These are phyloP conservation scores for Hydraecia micacea DNA, from an alignment of 2,888 invertebrate species.

Conservation along the genomic window DNA sequence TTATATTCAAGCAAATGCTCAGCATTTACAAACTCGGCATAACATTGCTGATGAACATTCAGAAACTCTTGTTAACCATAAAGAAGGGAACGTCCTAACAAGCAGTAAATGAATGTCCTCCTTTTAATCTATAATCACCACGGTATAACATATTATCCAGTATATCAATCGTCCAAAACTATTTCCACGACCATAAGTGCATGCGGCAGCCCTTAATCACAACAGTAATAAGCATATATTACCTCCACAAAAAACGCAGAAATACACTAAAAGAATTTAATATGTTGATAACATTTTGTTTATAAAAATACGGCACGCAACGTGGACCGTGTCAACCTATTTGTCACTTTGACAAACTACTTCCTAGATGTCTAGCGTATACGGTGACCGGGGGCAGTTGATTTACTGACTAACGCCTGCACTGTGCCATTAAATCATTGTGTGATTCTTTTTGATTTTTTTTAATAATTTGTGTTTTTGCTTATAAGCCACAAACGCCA, in stretches of 20 bases:
- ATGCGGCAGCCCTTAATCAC: constrained; percentile 56
- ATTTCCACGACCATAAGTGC: constrained; percentile 46
- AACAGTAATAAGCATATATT: constrained; percentile 63
- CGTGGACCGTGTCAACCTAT: constrained; percentile 70
- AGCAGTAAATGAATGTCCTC: constrained; percentile 8
- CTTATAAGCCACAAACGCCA: constrained; percentile 31
- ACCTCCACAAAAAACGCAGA: constrained; percentile 51
- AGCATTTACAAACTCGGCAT: background rate
- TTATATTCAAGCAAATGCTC: background rate
- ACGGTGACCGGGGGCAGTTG: constrained; percentile 67
- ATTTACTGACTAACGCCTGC: constrained; percentile 68
- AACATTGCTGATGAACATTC: too few species aligned
- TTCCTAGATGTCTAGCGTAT: constrained; percentile 71
- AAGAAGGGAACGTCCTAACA: background rate
- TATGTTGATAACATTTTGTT: constrained; percentile 69
- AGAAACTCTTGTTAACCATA: background rate
- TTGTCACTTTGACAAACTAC: constrained; percentile 75
- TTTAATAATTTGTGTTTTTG: constrained; percentile 48
- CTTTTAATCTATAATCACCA: constrained; percentile 40
- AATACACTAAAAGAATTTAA: constrained; percentile 61
- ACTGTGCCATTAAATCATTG: constrained; percentile 66
- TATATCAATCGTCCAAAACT: constrained; percentile 45
- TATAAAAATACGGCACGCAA: constrained; percentile 72
- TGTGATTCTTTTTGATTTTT: constrained; percentile 53
- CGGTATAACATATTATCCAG: constrained; percentile 37